Conservation (phyloP, 2,113 vertebrate genomes). For the Cynopterus brachyotis region DNA sequence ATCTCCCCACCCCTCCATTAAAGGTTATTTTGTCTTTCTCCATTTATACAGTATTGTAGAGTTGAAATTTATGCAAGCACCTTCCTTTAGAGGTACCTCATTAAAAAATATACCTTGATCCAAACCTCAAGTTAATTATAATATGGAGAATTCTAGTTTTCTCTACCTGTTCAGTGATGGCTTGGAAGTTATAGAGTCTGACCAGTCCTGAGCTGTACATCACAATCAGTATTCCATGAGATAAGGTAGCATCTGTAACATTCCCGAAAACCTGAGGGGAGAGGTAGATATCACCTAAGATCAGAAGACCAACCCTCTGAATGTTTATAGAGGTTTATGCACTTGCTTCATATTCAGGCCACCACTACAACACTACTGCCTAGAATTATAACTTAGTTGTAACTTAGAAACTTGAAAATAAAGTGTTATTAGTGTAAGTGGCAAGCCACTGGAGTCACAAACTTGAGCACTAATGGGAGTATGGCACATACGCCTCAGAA, state of each 20-base stretch:
- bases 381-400: constrained; percentile 52
- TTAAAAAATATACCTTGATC: background rate
- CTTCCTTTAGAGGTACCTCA: constrained; percentile 34
- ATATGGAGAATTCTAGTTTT: constrained; percentile 10
- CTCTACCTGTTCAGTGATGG: constrained; percentile 91
- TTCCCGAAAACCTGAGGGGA: constrained; percentile 92
- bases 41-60: constrained; percentile 31
- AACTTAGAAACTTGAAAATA: constrained; percentile 27
- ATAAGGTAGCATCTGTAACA: constrained; percentile 91
- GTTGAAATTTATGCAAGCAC: background rate
- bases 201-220: constrained; percentile 92
- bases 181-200: constrained; percentile 94
- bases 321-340: constrained; percentile 41
- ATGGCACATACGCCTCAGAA: constrained; percentile 13
- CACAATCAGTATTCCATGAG: constrained; percentile 93
- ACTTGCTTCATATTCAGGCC: background rate
- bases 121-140: constrained; percentile 32
- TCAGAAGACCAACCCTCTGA: constrained; percentile 45
- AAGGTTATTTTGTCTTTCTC: constrained; percentile 35
- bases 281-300: constrained; percentile 69
- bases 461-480: constrained; percentile 11
- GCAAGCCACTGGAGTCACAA: background rate
- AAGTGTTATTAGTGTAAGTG: constrained; percentile 45
- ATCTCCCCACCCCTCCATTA: constrained; percentile 13
- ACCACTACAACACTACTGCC: background rate